Percentiles rank a stretch among this genome's conserved stretches.
Conservation (phyloP, 2,888 invertebrate genomes). For the Lepidochitona cinerea region DNA sequence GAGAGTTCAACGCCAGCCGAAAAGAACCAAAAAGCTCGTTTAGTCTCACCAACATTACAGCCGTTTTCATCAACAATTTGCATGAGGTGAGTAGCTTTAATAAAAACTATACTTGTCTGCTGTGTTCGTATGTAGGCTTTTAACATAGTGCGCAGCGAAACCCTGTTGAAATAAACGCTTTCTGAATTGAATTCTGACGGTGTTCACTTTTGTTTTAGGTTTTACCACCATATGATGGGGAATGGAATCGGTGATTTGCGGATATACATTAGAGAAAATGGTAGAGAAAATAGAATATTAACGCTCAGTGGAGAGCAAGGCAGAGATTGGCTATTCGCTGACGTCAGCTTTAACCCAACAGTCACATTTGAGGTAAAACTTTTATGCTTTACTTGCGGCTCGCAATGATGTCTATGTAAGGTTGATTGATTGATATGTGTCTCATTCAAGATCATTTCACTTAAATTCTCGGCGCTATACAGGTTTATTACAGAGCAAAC, state of each 20-base stretch:
- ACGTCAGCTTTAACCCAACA: conserved; percentile 14
- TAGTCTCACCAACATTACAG: conserved; percentile 30
- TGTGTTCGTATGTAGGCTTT: background rate
- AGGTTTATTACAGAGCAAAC: too few relatives aligned
- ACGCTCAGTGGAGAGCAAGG: conserved; percentile 35
- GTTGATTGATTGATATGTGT: too few relatives aligned
- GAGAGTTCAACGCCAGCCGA: conserved; percentile 31
- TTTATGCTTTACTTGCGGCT: too few relatives aligned
- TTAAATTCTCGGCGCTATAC: too few relatives aligned
- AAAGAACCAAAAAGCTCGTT: conserved; percentile 25
- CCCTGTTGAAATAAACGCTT: background rate
- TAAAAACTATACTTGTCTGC: background rate
- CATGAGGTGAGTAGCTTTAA: conserved; percentile 31
- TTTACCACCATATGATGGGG: conserved; percentile 43
- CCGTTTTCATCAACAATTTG: conserved; percentile 20
- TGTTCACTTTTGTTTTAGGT: conserved; percentile 20
- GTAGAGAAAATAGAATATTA: conserved; percentile 18
- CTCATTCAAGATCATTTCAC: too few relatives aligned
- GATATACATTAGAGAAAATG: conserved; percentile 28
- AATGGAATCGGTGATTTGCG: conserved; percentile 36
- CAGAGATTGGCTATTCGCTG: conserved; percentile 31
- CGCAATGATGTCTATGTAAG: too few relatives aligned
- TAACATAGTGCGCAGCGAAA: background rate
- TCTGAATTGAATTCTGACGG: background rate
- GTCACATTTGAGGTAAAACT: conserved; percentile 16